A percentile compares a stretch with the other conserved stretches of the same genome.
phyloP scores from a whole-genome alignment of 2,888 invertebrate species.

The Helobdella robusta region DNA sequence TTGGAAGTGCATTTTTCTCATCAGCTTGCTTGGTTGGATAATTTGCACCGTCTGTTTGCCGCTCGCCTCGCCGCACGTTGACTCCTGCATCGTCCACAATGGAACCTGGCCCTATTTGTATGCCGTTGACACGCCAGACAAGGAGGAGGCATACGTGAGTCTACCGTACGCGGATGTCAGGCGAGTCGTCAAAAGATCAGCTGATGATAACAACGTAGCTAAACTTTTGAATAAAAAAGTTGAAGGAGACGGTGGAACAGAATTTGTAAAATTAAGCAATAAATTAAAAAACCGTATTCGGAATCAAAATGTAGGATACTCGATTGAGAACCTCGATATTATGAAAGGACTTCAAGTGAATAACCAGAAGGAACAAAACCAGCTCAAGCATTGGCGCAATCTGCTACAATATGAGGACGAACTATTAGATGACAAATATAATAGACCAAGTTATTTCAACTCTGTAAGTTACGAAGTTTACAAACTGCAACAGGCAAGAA shows the following conservation, averaged over 20 bases:
- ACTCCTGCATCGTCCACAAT: constrained; percentile 21
- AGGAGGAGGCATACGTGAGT: constrained; percentile 14
- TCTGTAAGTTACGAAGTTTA: too few species aligned
- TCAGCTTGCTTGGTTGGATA: constrained; percentile 15
- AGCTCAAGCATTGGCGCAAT: background rate
- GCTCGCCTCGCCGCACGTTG: constrained; percentile 1
- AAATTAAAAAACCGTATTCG: too few species aligned
- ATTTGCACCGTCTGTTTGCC: constrained; percentile 18
- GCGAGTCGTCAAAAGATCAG: background rate
- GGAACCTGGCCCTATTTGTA: constrained; percentile 19
- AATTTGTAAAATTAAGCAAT: too few species aligned
- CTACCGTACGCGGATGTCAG: constrained; percentile 17
- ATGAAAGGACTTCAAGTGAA: background rate
- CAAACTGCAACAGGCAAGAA: background rate
- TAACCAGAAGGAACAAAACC: background rate
- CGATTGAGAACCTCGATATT: background rate
- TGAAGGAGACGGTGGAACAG: background rate
- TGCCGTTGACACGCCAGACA: constrained; percentile 8
- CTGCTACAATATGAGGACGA: too few species aligned
- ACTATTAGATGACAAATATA: too few species aligned
- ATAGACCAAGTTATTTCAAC: too few species aligned
- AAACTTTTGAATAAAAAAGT: too few species aligned
- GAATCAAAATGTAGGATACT: too few species aligned
- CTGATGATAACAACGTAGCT: background rate
- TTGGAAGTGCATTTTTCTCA: constrained; percentile 17